phyloP scores from a whole-genome alignment of 2,113 vertebrate species.

The Nerophis lumbriciformis region DNA sequence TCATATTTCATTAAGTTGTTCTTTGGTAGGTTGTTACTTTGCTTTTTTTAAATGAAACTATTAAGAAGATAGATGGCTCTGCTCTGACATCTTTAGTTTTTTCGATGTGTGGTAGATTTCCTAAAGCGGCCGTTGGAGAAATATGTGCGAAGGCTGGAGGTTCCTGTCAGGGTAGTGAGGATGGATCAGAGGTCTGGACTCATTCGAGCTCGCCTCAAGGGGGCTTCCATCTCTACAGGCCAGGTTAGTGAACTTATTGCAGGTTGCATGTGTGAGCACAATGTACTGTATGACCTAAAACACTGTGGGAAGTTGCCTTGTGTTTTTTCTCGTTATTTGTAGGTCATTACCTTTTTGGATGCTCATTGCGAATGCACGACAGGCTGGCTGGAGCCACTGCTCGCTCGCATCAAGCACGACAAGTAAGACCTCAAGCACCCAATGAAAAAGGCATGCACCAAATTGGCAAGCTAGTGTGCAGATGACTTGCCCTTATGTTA shows the following conservation, averaged over 20 bases:
- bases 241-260: constrained; percentile 67
- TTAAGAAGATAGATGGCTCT: too few relatives aligned
- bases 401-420: constrained; percentile 92
- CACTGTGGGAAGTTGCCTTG: background rate
- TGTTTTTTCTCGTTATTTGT: constrained; percentile 22
- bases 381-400: constrained; percentile 94
- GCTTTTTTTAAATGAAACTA: background rate
- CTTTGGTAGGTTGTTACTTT: background rate
- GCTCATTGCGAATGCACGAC: constrained; percentile 97
- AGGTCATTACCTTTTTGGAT: constrained; percentile 94
- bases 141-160: constrained; percentile 87
- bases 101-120: constrained; percentile 75
- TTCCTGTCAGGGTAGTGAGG: constrained; percentile 89
- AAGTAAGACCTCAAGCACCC: constrained; percentile 72
- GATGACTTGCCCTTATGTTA: constrained; percentile 52
- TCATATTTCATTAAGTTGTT: background rate
- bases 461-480: constrained; percentile 29
- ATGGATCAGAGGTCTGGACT: constrained; percentile 98
- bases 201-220: constrained; percentile 92
- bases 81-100: background rate
- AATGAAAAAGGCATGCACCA: constrained; percentile 11
- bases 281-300: constrained; percentile 8
- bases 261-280: constrained; percentile 3
- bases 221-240: constrained; percentile 90
- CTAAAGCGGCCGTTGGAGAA: constrained; percentile 90